Base-by-base conservation (phyloP, 2,113 vertebrate genomes). In the Microcebus tavaratra region DNA sequence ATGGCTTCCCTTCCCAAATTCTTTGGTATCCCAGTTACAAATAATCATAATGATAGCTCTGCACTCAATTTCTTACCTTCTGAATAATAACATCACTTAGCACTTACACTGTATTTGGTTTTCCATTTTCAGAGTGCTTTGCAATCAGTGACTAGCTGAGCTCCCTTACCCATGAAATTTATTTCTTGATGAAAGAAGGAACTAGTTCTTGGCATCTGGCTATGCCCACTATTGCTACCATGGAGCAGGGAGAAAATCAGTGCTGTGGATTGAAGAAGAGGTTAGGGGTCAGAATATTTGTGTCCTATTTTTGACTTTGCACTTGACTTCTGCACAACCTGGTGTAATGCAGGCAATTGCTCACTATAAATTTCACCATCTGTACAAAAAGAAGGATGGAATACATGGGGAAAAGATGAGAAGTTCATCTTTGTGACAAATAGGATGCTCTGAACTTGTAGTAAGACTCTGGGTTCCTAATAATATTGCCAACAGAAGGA, bases 121-220 rank as follows among this genome's bases (percentile, higher is more conserved):
- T 97, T 96, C 92, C 95, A 94, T 96, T 96, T 98, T 97, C 96
- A 96, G 96, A 93, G 67, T 96, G 94, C 94, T 96, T 96, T 96
- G 88, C 92, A 96, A 95, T 98, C 95, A 97, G 96, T 94, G 73
- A 78, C 96, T 94, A 82, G 92, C 92, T 97, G 95, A 96, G 92
- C 92, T 97, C 92, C 88, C 72, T 97, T 97, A 97, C 72, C 92
- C 45, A 0, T 96, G 90, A 97, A 97, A 97, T 98, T 96, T 97
- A 97, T 96, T 97, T 97, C 97, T 78, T 96, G 95, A 97, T 96
- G 95, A 98, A 90, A 95, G 84, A 96, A 96, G 87, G 72, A 96
- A 92, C 85, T 92, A 70, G 91, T 95, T 96, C 82, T 91, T 87
- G 95, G 96, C 91, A 97, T 94, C 89, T 97, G 82, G 57, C 86